A percentile compares a stretch with the other conserved stretches of the same genome.
These are phyloP conservation scores for Pogonognathellus flavescens DNA, from an alignment of 1,140 invertebrate genomes.

Conservation along the genomic window DNA sequence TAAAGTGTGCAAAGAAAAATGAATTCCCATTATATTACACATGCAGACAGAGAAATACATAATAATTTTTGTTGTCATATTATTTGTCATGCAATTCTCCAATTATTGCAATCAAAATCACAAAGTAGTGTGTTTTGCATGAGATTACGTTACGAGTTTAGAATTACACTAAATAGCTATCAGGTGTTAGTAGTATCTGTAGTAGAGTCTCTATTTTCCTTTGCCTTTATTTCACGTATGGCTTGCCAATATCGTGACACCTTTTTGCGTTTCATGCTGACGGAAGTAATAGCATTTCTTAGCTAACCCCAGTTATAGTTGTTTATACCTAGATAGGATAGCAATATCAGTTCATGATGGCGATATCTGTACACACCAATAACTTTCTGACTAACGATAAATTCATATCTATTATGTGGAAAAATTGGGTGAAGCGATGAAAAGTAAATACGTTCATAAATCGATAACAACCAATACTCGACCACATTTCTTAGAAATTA, in stretches of 20 bases:
- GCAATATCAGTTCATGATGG: neutral
- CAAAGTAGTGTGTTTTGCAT: neutral
- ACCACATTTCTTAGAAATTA: constrained; percentile 25
- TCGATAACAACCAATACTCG: constrained; percentile 12
- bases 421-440: constrained; percentile 34
- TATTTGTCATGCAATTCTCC: neutral
- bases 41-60: too few relatives aligned
- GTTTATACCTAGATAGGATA: neutral
- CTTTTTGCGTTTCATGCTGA: constrained; percentile 43
- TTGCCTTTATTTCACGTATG: neutral
- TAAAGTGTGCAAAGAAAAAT: too few relatives aligned
- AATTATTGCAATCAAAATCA: neutral
- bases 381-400: constrained; percentile 6
- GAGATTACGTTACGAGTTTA: neutral
- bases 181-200: neutral
- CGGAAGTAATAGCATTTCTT: constrained; percentile 32
- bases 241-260: constrained; percentile 31
- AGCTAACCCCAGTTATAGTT: constrained; percentile 1
- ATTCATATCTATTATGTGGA: constrained; percentile 2
- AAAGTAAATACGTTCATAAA: constrained; percentile 18
- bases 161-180: neutral
- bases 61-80: too few relatives aligned
- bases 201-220: neutral
- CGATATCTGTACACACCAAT: too few relatives aligned
- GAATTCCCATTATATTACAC: too few relatives aligned